phyloP scores from a whole-genome alignment of 2,888 invertebrate species.

The Catocala sponsa region DNA sequence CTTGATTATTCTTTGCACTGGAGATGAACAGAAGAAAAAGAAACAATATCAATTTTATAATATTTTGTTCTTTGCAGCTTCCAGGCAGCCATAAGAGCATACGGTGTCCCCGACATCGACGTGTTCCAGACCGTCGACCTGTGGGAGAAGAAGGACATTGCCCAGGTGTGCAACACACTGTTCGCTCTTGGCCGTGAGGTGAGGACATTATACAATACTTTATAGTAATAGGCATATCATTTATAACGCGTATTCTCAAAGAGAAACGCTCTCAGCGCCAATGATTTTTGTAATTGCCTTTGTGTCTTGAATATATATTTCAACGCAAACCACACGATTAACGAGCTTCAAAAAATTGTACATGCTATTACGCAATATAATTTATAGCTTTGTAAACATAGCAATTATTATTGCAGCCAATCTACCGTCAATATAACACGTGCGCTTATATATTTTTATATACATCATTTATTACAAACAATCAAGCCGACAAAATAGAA shows the following conservation, averaged over 20 bases:
- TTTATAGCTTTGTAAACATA: constrained; percentile 41
- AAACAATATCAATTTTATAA: too few species aligned
- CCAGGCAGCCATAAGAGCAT: constrained; percentile 94
- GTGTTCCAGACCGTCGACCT: constrained; percentile 99
- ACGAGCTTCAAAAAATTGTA: constrained; percentile 27
- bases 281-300: constrained; percentile 8
- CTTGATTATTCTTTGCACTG: too few species aligned
- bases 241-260: neutral
- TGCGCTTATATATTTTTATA: constrained; percentile 33
- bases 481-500: constrained; percentile 24
- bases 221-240: neutral
- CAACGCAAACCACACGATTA: constrained; percentile 21
- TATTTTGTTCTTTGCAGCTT: constrained; percentile 84
- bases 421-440: constrained; percentile 30
- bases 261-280: neutral
- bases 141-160: constrained; percentile 97
- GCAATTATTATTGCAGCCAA: constrained; percentile 32
- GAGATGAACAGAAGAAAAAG: too few species aligned
- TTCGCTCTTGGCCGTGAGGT: constrained; percentile 95
- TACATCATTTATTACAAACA: constrained; percentile 50
- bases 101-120: constrained; percentile 97
- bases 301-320: constrained; percentile 12
- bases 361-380: constrained; percentile 42
- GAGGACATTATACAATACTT: constrained; percentile 54
- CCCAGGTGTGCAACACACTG: constrained; percentile 94